Conservation (phyloP, 2,797 vertebrate genomes). For the Tiaroga cobitis region DNA sequence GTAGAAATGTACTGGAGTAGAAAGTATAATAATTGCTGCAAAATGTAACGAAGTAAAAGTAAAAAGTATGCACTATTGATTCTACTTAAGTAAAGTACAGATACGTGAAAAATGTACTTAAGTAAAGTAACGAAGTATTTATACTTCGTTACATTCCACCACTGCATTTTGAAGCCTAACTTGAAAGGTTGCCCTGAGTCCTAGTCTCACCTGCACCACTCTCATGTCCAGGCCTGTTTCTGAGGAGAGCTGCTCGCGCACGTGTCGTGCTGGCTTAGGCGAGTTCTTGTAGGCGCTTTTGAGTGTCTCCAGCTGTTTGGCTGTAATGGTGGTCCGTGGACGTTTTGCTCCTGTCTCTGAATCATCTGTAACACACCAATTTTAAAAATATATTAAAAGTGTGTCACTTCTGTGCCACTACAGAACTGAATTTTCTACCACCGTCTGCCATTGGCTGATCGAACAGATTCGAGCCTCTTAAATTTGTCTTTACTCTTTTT, state of each 20-base stretch:
- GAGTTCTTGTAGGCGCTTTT: constrained; percentile 99
- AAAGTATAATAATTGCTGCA: no score
- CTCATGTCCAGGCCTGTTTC: constrained; percentile 98
- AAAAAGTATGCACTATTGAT: no score
- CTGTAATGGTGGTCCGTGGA: constrained; percentile 96
- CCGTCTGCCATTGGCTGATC: background rate
- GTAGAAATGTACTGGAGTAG: no score
- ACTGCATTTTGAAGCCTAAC: background rate
- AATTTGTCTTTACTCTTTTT: background rate
- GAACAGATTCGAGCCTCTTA: background rate
- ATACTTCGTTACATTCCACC: no score
- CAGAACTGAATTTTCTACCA: background rate
- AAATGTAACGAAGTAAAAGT: no score
- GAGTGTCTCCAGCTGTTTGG: constrained; percentile 96
- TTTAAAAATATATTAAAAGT: background rate
- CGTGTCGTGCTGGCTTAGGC: constrained; percentile 93
- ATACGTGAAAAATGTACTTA: no score
- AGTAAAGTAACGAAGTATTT: no score
- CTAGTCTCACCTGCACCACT: constrained; percentile 89
- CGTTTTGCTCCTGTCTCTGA: constrained; percentile 95
- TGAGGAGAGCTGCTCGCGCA: constrained; percentile 95
- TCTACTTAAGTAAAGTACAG: no score
- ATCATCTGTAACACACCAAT: constrained; percentile 81
- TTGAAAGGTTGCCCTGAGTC: background rate
- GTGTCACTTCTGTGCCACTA: background rate